Evolutionary conservation across 1,140 invertebrate genomes (phyloP).

Genomic region (Drosophila parabipectinata): DNA sequence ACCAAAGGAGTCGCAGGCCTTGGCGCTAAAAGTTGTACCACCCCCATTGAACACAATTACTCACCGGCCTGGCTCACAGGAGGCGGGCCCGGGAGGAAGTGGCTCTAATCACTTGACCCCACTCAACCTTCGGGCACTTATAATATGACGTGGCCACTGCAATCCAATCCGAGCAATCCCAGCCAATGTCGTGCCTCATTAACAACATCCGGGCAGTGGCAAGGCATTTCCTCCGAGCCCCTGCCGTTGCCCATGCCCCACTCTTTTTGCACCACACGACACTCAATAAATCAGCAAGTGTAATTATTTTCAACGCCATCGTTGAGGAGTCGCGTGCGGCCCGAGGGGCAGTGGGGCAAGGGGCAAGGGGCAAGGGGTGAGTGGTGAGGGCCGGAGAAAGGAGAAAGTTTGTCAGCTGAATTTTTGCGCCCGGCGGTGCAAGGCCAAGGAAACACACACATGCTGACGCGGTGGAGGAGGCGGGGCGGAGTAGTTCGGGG

Average conservation of each 20-base stretch:
- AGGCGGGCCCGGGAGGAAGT: background rate
- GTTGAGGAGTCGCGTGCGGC: slow-evolving; percentile 43
- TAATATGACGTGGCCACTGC: slow-evolving; percentile 56
- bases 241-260: background rate
- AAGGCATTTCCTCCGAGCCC: slow-evolving; percentile 20
- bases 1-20: slow-evolving; percentile 1
- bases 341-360: background rate
- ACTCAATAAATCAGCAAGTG: slow-evolving; percentile 81
- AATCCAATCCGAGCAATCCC: slow-evolving; percentile 53
- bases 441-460: slow-evolving; percentile 24
- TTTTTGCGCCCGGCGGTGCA: slow-evolving; percentile 31
- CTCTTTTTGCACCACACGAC: slow-evolving; percentile 44
- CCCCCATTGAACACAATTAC: slow-evolving; percentile 19
- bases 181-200: slow-evolving; percentile 73
- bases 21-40: background rate
- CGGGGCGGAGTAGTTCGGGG: background rate
- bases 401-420: slow-evolving; percentile 24
- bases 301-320: slow-evolving; percentile 76
- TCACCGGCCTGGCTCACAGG: slow-evolving; percentile 6
- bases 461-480: background rate
- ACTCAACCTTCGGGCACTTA: slow-evolving; percentile 35
- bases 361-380: background rate
- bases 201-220: slow-evolving; percentile 57
- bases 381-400: background rate
- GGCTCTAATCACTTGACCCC: slow-evolving; percentile 49